Evolutionary conservation across 1,140 invertebrate species (phyloP), one percentile per base, ranked within the genome.

Genomic region (Drosophila obscura): DNA sequence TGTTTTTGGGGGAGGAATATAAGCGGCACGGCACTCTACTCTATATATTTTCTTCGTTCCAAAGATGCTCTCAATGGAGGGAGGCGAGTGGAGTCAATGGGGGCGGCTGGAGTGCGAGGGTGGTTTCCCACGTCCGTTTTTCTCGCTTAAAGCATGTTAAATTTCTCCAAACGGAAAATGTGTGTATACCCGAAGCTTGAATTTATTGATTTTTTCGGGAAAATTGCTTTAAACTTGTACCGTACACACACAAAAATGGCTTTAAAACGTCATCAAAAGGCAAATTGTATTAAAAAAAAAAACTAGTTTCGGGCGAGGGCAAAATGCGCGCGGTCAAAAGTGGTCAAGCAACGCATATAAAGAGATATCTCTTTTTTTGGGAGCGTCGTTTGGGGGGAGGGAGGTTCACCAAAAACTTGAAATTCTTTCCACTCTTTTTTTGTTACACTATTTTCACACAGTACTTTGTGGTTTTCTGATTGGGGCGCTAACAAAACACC

Each of bases 141-240:
- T 69, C 50, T 61, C 75, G 69, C 55, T 85, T 87, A 78, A 85
- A 85, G 82, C 57, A 59, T 43, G 48, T 79, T 75, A 28, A 65
- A 80, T 85, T 85, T 77, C 69, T 69, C 64, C 63, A 56, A 52
- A 53, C 53, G 45, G 60, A 69, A 41, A 66, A 52, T 67, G 65
- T 83, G 72, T 83, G 78, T 85, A 85, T 82, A 78, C 83, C 46
- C 75, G 53, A 71, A 57, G 69, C 74, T 87, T 85, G 65, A 87
- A 87, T 64, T 71, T 85, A 85, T 85, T 85, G 81, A 85, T 85
- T 85, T 85, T 85, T 76, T 56, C 60, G 49, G 68, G 49, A 52
- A 11, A 74, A 73, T 81, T 71, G 45, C 73, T 82, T 80, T 49
- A 84, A 84, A 75, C 80, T 60, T 13, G 1, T 39, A 11, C 4